These are phyloP conservation scores for Orgyia antiqua DNA, from an alignment of 2,888 invertebrate genomes.

Conservation along the genomic window DNA sequence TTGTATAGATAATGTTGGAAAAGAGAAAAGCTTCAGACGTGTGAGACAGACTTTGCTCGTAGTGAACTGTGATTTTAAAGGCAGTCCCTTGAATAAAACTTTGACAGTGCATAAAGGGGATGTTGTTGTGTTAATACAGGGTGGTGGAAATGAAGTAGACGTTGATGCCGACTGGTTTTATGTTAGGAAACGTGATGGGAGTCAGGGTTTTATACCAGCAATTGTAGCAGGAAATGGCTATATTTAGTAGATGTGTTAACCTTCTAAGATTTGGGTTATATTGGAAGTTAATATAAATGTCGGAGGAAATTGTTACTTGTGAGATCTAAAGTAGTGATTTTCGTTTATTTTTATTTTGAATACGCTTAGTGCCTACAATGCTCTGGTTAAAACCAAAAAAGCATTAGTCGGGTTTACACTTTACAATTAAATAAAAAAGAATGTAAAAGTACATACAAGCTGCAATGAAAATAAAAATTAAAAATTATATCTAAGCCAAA, in stretches of 20 bases:
- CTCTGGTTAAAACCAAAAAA: too few relatives aligned
- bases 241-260: conserved; percentile 58
- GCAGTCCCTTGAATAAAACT: conserved; percentile 76
- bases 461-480: too few relatives aligned
- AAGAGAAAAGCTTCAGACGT: conserved; percentile 33
- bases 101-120: conserved; percentile 84
- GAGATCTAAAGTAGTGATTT: too few relatives aligned
- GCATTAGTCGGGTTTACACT: too few relatives aligned
- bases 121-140: conserved; percentile 82
- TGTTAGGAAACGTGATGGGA: conserved; percentile 83
- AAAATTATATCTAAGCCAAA: too few relatives aligned
- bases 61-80: conserved; percentile 81
- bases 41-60: conserved; percentile 83
- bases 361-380: too few relatives aligned
- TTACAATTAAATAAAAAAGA: too few relatives aligned
- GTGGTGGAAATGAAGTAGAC: conserved; percentile 55
- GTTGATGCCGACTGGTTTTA: conserved; percentile 87
- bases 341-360: too few relatives aligned
- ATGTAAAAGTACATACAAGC: too few relatives aligned
- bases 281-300: too few relatives aligned
- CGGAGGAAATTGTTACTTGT: too few relatives aligned
- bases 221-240: conserved; percentile 88
- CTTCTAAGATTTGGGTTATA: too few relatives aligned
- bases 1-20: conserved; percentile 44
- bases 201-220: conserved; percentile 87